These are phyloP conservation scores for Magallana angulata DNA, from an alignment of 1,140 invertebrate species.

Conservation along the genomic window DNA sequence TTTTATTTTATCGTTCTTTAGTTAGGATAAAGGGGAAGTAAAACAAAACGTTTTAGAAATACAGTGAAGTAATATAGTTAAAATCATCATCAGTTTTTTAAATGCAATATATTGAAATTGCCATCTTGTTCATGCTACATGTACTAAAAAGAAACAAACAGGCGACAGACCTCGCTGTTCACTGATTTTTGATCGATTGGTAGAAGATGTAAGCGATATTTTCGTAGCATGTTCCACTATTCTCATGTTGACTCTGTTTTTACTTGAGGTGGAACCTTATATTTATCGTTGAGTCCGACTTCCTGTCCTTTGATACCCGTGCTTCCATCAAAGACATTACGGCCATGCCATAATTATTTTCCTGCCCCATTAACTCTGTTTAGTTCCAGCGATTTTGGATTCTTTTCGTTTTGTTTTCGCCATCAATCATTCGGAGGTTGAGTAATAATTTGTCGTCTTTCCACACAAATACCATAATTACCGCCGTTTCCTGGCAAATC, in stretches of 20 bases:
- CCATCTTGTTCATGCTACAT: too few species aligned
- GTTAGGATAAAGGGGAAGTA: too few species aligned
- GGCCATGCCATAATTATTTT: not conserved
- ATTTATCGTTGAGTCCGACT: not conserved
- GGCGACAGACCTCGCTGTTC: too few species aligned
- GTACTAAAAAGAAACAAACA: too few species aligned
- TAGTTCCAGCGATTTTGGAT: constrained; percentile 25
- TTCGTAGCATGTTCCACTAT: not conserved
- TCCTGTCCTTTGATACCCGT: constrained; percentile 18
- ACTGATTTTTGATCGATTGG: not conserved
- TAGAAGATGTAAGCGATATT: not conserved
- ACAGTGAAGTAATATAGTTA: too few species aligned
- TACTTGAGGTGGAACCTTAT: not conserved
- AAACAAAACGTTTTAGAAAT: too few species aligned
- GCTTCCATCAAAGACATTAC: constrained; percentile 5
- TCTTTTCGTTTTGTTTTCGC: not conserved
- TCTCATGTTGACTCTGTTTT: not conserved
- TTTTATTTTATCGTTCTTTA: too few species aligned
- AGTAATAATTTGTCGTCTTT: constrained; percentile 34
- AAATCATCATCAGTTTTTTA: too few species aligned
- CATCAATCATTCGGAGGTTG: constrained; percentile 14
- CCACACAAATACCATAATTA: constrained; percentile 32
- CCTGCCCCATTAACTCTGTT: not conserved
- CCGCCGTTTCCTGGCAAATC: constrained; percentile 25
- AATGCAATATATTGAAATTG: too few species aligned